phyloP scores from a whole-genome alignment of 2,113 vertebrate species.

The Vulpes ferrilata region DNA sequence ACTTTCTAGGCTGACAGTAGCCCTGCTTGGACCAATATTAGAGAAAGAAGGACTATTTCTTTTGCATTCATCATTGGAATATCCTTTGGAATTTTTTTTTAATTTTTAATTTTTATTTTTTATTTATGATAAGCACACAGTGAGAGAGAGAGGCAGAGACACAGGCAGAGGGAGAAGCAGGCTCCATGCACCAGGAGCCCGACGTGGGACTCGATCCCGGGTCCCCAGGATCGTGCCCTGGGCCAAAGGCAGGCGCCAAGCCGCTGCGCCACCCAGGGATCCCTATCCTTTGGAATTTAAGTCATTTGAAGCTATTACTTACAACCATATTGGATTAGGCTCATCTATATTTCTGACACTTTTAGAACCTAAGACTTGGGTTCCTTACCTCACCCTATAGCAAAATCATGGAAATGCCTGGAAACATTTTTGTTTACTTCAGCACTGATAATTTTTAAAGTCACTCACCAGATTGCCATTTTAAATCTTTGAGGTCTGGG shows the following conservation, averaged over 20 bases:
- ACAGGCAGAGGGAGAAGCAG: too few species aligned
- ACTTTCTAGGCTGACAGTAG: too few species aligned
- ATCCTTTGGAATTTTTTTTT: neutral
- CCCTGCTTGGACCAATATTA: neutral
- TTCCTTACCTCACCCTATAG: neutral
- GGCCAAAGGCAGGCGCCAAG: too few species aligned
- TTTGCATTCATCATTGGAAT: neutral
- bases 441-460: conserved; percentile 5
- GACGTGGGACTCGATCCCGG: too few species aligned
- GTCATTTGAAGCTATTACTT: neutral
- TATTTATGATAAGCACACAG: too few species aligned
- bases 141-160: too few species aligned
- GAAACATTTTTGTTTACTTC: neutral
- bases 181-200: too few species aligned
- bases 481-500: neutral
- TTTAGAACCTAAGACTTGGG: neutral
- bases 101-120: too few species aligned
- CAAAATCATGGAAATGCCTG: neutral
- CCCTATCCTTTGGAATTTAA: neutral
- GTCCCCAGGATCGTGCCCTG: too few species aligned
- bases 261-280: too few species aligned
- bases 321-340: neutral
- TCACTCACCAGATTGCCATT: neutral
- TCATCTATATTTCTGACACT: neutral
- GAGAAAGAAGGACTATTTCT: neutral